Conservation (phyloP, 2,113 vertebrate genomes). For the Leptosomus discolor region DNA sequence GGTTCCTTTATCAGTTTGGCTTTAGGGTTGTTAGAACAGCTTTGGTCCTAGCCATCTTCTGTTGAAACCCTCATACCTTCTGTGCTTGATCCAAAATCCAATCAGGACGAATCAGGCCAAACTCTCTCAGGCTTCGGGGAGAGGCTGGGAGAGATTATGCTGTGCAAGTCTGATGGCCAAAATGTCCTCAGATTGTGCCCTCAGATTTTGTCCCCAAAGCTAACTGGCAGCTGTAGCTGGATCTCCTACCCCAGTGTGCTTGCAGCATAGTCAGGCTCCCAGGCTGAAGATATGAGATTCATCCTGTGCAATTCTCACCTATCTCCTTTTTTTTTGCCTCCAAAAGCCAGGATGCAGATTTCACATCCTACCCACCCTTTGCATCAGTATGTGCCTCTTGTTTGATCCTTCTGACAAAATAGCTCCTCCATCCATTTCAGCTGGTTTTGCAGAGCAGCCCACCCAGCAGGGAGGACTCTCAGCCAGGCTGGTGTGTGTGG, state of each 20-base stretch:
- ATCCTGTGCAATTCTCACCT: neutral
- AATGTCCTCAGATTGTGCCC: neutral
- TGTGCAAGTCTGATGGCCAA: neutral
- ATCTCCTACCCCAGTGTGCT: neutral
- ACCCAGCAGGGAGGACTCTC: neutral
- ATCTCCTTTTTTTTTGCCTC: neutral
- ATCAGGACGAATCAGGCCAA: neutral
- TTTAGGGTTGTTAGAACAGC: neutral
- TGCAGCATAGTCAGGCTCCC: neutral
- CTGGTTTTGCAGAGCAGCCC: neutral
- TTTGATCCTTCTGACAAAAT: neutral
- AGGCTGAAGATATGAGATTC: neutral
- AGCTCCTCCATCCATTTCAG: neutral
- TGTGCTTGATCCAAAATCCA: neutral
- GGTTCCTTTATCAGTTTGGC: neutral
- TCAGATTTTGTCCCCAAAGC: too few relatives aligned
- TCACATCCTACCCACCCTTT: neutral
- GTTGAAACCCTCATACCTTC: neutral
- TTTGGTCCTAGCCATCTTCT: neutral
- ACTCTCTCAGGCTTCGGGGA: neutral
- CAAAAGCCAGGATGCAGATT: neutral
- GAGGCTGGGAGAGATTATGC: neutral
- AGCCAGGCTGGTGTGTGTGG: neutral
- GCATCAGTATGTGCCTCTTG: neutral
- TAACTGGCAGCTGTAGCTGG: neutral